These are phyloP conservation scores for Acleris sparsana DNA, from an alignment of 2,888 invertebrate genomes.

Conservation along the genomic window DNA sequence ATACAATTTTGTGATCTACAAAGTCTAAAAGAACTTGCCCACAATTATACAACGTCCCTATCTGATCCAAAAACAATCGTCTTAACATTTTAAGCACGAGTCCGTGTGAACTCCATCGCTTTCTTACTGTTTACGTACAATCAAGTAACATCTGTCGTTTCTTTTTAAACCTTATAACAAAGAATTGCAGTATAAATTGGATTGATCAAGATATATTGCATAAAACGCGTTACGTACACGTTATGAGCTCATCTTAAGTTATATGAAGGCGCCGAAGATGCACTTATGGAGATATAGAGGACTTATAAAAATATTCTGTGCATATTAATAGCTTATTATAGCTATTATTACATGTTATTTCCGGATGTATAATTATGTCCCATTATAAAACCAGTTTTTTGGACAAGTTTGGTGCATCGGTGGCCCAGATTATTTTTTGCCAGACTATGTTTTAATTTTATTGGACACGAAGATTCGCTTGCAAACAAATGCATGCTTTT, in stretches of 20 bases:
- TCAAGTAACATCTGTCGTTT: not conserved
- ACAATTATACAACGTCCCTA: constrained; percentile 29
- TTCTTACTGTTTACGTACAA: constrained; percentile 23
- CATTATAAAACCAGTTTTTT: no score
- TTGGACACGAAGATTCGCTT: no score
- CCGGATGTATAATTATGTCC: no score
- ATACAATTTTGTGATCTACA: not conserved
- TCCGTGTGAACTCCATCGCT: constrained; percentile 24
- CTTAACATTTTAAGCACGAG: constrained; percentile 29
- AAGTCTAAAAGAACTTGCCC: constrained; percentile 1
- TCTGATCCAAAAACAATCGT: constrained; percentile 30
- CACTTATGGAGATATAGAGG: constrained; percentile 35
- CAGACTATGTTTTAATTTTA: no score
- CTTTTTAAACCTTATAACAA: constrained; percentile 1
- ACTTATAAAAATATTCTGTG: constrained; percentile 13
- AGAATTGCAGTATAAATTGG: constrained; percentile 1
- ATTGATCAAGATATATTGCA: constrained; percentile 2
- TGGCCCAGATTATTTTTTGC: no score
- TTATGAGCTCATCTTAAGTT: constrained; percentile 20
- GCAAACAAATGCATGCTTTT: no score
- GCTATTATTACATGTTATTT: no score
- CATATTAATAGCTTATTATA: constrained; percentile 4
- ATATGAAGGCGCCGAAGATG: constrained; percentile 34
- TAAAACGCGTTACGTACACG: constrained; percentile 29
- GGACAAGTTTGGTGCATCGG: no score